Base-by-base conservation (phyloP, 2,888 invertebrate species). In the Cheilosia pagana region DNA sequence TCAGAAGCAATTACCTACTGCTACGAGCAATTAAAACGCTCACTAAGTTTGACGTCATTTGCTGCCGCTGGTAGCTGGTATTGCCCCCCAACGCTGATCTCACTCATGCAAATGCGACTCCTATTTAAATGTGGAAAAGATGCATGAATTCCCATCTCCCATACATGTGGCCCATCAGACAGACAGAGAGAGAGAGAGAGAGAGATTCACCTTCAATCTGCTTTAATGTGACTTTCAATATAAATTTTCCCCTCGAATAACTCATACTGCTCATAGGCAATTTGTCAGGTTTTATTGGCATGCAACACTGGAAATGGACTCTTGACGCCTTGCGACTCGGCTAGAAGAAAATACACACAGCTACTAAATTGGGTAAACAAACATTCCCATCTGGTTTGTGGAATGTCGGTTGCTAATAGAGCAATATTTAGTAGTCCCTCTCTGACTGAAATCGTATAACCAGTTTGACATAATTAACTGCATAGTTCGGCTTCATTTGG, bases 11-110 rank as follows among this genome's bases (percentile, higher is more conserved):
- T 81, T 81, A 81, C 50, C 75, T 75, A 63, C 75, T 81, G 68
- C 48, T 75, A 35, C 63, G 63, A 81, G 63, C 62, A 75, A 81
- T 70, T 68, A 68, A 81, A 81, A 68, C 43, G 60, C 25, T 81
- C 63, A 81, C 63, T 70, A 53, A 25, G 59, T 63, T 81, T 81
- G 81, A 81, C 81, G 76, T 81, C 76, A 81, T 65, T 76, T 62
- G n/a, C 28, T 55, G 52, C 21, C n/a, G 53, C 12, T 41, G 25
- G 50, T 57, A 41, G 39, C 45, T 48, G 53, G 57, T 57, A 57
- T 55, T 48, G 39, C 31, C 59, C 25, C 16, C 19, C 53, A 25
- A 71, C 74, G 79, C 62, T 81, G 81, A 81, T 68, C 75, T 70
- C 68, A 81, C 35, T 75, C 62, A 75, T 45, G 62, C 35, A 70